These are phyloP conservation scores for Cirrhinus mrigala DNA, from an alignment of 2,797 vertebrate genomes.

Conservation along the genomic window DNA sequence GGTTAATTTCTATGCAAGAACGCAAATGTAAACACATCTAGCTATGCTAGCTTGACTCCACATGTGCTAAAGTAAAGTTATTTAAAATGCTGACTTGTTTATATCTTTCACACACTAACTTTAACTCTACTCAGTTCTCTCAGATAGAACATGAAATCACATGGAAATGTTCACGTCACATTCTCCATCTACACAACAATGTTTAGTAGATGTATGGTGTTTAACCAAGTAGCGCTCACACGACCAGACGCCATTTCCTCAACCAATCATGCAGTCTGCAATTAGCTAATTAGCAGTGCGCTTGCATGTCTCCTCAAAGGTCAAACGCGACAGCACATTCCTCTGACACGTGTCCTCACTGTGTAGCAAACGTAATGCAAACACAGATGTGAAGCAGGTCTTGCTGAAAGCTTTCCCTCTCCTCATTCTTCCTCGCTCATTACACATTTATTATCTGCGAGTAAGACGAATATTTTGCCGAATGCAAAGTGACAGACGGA, in stretches of 20 bases:
- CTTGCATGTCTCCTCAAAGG: slow-evolving; percentile 17
- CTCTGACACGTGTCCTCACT: background rate
- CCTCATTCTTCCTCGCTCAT: slow-evolving; percentile 8
- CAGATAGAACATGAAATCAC: background rate
- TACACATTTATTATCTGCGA: slow-evolving; percentile 20
- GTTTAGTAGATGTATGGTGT: slow-evolving; percentile 62
- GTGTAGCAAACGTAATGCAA: background rate
- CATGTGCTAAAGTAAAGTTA: no score
- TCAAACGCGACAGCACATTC: slow-evolving; percentile 1
- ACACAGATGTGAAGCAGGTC: slow-evolving; percentile 5
- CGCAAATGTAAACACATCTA: no score
- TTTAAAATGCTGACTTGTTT: no score
- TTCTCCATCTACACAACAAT: background rate
- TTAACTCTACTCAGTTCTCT: no score
- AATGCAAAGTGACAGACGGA: slow-evolving; percentile 38
- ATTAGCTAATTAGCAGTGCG: slow-evolving; percentile 76
- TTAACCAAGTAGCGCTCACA: background rate
- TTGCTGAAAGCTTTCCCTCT: background rate
- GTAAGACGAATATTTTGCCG: slow-evolving; percentile 7
- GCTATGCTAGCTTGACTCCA: no score
- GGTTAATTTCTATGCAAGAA: no score
- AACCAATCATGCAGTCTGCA: slow-evolving; percentile 62
- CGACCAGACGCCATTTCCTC: background rate
- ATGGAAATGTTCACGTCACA: background rate
- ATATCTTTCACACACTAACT: no score